Conservation (phyloP, 1,140 invertebrate species). For the Tenebrio molitor region DNA sequence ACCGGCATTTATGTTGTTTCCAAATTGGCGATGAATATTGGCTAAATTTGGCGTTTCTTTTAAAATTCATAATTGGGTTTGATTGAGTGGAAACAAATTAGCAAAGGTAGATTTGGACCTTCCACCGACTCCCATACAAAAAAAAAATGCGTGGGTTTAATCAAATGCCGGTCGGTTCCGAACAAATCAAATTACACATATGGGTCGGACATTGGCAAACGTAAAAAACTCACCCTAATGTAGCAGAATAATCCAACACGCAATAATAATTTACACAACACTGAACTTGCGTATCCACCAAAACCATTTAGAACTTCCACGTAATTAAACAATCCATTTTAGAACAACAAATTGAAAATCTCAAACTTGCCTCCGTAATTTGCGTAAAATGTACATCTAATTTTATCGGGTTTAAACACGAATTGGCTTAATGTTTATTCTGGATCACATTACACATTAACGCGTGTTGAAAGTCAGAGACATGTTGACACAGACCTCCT, state of each 20-base stretch:
- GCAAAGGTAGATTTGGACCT: slow-evolving; percentile 9
- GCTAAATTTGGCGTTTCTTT: not conserved
- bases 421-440: slow-evolving; percentile 35
- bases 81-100: slow-evolving; percentile 14
- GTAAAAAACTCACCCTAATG: slow-evolving; percentile 49
- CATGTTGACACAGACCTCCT: slow-evolving; percentile 45
- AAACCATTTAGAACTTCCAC: slow-evolving; percentile 49
- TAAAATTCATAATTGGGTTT: slow-evolving; percentile 4
- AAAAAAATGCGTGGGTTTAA: slow-evolving; percentile 18
- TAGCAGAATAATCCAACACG: slow-evolving; percentile 48
- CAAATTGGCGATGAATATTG: too few species aligned
- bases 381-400: slow-evolving; percentile 15
- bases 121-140: too few species aligned
- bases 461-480: slow-evolving; percentile 42
- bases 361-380: slow-evolving; percentile 12
- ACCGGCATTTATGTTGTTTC: too few species aligned
- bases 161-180: slow-evolving; percentile 16
- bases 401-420: slow-evolving; percentile 19
- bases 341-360: slow-evolving; percentile 35
- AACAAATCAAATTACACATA: slow-evolving; percentile 42
- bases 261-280: slow-evolving; percentile 52
- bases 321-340: slow-evolving; percentile 53
- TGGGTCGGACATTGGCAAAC: slow-evolving; percentile 14
- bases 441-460: slow-evolving; percentile 46
- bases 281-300: slow-evolving; percentile 49